Conservation (phyloP, 2,888 invertebrate species). For the Drosophila mulleri region DNA sequence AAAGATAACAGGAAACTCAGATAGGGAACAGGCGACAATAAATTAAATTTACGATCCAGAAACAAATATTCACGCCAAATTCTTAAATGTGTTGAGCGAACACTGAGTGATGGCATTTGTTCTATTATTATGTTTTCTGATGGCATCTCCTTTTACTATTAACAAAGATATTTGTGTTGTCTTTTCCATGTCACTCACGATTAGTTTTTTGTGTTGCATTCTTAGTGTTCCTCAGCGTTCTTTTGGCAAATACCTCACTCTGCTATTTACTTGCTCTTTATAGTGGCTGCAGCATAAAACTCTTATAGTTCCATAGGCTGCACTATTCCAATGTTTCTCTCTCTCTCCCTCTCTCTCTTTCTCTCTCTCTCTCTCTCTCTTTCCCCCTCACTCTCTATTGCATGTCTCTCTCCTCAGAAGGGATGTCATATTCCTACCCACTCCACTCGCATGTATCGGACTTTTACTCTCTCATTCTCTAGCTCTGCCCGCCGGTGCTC, state of each 20-base stretch:
- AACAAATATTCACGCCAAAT: conserved; percentile 1
- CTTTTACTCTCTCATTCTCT: background rate
- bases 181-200: background rate
- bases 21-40: conserved; percentile 16
- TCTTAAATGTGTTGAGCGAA: background rate
- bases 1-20: conserved; percentile 19
- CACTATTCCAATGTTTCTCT: background rate
- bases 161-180: background rate
- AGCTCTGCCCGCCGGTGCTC: background rate
- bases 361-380: too few relatives aligned
- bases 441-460: background rate
- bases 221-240: too few relatives aligned
- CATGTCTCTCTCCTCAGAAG: too few relatives aligned
- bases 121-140: background rate
- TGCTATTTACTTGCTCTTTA: background rate
- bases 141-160: background rate
- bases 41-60: conserved; percentile 3
- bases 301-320: background rate
- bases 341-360: too few relatives aligned
- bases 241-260: background rate
- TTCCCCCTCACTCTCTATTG: background rate
- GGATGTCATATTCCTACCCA: background rate
- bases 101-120: background rate
- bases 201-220: background rate
- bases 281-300: background rate